These are phyloP conservation scores for Fregata magnificens DNA, from an alignment of 2,113 vertebrate species.

Conservation along the genomic window DNA sequence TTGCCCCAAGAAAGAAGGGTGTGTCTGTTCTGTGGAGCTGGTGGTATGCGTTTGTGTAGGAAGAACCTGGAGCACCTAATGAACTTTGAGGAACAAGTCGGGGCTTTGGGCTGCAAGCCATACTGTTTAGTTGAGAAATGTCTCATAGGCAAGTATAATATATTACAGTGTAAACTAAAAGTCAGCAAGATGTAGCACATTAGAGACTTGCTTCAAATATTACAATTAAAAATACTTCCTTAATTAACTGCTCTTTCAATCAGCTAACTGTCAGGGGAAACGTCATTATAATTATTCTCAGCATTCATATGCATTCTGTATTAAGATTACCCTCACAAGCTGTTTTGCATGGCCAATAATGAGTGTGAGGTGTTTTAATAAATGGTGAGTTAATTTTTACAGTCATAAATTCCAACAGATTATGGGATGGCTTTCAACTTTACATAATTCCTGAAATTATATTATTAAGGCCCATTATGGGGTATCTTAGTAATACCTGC, in stretches of 20 bases:
- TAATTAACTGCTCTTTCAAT: not conserved
- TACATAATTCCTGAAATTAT: not conserved
- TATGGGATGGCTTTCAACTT: not conserved
- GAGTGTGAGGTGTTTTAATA: not conserved
- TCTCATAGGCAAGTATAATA: not conserved
- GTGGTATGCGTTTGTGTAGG: not conserved
- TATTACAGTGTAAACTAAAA: not conserved
- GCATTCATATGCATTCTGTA: not conserved
- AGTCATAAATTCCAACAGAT: not conserved
- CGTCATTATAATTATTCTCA: not conserved
- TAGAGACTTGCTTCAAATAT: not conserved
- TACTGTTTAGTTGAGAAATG: not conserved
- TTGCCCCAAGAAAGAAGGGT: not conserved
- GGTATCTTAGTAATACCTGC: not conserved
- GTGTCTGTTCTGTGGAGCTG: not conserved
- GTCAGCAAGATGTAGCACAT: fast-evolving
- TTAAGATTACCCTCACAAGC: not conserved
- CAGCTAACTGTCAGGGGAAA: not conserved
- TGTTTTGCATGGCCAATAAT: not conserved
- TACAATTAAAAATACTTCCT: not conserved
- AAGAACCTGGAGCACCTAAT: not conserved
- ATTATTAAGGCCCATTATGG: not conserved
- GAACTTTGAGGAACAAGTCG: not conserved
- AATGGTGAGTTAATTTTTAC: not conserved
- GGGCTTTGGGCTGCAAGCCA: not conserved